These are phyloP conservation scores for human (Homo sapiens) DNA, from an alignment of 2,113 vertebrate genomes.

Conservation along the genomic window GRCh38 chrY:15274001-15274500, in stretches of 20 bases:
- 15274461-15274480: no score
- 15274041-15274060: not conserved
- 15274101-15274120: rapidly evolving
- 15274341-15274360: no score
- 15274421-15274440: rapidly evolving
- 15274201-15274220: rapidly evolving
- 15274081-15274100: not conserved
- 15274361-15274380: no score
- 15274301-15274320: rapidly evolving
- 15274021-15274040: not conserved
- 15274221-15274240: not conserved
- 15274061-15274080: rapidly evolving
- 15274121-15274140: rapidly evolving
- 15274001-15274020: not conserved
- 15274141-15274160: not conserved
- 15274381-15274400: no score
- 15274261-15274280: not conserved
- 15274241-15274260: not conserved
- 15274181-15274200: not conserved
- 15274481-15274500: no score
- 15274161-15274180: not conserved
- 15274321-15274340: not conserved
- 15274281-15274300: rapidly evolving
- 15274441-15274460: no score
- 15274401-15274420: rapidly evolving